A percentile compares a stretch with the other conserved stretches of the same genome.
Evolutionary conservation across 2,888 invertebrate genomes (phyloP).

Genomic region (Dorcus parallelipipedus): DNA sequence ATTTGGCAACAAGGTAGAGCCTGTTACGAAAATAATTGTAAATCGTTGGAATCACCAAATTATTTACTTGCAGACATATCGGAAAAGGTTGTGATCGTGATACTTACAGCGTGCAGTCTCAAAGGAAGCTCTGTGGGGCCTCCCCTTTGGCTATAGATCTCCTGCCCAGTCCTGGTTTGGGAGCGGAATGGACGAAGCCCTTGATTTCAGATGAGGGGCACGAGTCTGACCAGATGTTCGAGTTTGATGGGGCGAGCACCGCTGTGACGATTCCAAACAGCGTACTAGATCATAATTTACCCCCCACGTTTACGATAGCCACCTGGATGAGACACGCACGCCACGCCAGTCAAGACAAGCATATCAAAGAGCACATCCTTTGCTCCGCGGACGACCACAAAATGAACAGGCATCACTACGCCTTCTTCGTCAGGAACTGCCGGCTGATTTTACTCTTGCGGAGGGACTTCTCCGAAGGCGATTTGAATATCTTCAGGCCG

Average conservation of each 20-base stretch:
- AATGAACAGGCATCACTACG: conserved; percentile 99
- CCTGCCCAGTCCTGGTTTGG: conserved; percentile 76
- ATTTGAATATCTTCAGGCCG: conserved; percentile 90
- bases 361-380: conserved; percentile 92
- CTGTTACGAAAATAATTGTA: too few relatives aligned
- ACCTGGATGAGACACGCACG: conserved; percentile 95
- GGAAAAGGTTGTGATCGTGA: conserved; percentile 96
- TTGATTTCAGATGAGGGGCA: conserved; percentile 78
- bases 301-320: conserved; percentile 82
- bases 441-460: conserved; percentile 87
- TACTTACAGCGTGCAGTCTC: conserved; percentile 82
- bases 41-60: background rate
- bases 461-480: conserved; percentile 87
- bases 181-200: conserved; percentile 78
- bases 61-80: conserved; percentile 70
- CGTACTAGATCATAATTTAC: conserved; percentile 72
- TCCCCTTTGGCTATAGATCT: conserved; percentile 81
- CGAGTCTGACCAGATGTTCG: conserved; percentile 88
- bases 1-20: conserved; percentile 46
- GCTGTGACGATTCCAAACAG: conserved; percentile 80
- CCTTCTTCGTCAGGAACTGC: conserved; percentile 95
- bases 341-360: conserved; percentile 76
- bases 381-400: conserved; percentile 98
- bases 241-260: conserved; percentile 89
- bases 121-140: conserved; percentile 82